Evolutionary conservation across 1,140 invertebrate species (phyloP).

Genomic region (Pemphigus obesinymphae): DNA sequence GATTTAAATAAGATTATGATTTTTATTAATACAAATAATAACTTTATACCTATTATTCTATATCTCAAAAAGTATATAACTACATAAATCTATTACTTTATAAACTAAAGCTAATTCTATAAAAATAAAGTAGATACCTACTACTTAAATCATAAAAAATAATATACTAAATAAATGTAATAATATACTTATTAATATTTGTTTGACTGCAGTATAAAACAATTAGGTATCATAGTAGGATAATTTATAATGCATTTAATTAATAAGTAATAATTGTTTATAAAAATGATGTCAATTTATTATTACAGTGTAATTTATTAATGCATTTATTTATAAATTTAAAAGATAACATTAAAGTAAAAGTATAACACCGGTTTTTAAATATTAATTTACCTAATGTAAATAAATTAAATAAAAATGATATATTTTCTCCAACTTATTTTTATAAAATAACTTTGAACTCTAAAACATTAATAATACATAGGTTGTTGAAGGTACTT

Average conservation of each 20-base stretch:
- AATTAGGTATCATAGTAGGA: background rate
- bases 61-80: background rate
- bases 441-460: too few relatives aligned
- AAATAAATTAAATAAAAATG: too few relatives aligned
- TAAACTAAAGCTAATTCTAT: background rate
- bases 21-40: background rate
- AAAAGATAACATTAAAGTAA: background rate
- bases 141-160: constrained; percentile 10
- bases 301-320: background rate
- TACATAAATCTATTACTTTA: background rate
- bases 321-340: background rate
- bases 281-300: background rate
- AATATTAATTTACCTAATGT: too few relatives aligned
- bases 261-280: background rate
- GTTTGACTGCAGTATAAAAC: background rate
- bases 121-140: background rate
- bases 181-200: background rate
- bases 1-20: background rate
- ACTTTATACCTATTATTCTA: too few relatives aligned
- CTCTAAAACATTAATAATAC: too few relatives aligned
- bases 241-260: background rate
- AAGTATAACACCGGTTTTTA: background rate
- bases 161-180: background rate
- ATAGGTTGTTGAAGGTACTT: too few relatives aligned
- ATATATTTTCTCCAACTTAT: too few relatives aligned